These are phyloP conservation scores for Drosophila silvestris DNA, from an alignment of 2,888 invertebrate species.

Conservation along the genomic window DNA sequence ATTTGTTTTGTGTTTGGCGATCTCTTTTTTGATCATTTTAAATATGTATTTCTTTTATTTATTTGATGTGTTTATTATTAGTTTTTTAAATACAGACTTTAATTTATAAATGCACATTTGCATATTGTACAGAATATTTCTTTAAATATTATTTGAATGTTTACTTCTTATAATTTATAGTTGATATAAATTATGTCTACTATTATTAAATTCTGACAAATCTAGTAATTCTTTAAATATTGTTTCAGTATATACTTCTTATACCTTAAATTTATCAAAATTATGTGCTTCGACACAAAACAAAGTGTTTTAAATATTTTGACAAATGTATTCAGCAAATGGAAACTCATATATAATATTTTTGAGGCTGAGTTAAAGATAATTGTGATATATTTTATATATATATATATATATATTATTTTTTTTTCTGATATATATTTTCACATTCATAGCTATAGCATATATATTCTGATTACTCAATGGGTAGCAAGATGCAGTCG, in stretches of 20 bases:
- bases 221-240: neutral
- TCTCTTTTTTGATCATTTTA: neutral
- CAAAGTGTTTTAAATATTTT: slow-evolving; percentile 4
- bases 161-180: neutral
- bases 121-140: neutral
- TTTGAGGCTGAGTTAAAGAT: neutral
- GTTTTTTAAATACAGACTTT: too few species aligned
- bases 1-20: neutral
- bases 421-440: neutral
- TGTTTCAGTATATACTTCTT: neutral
- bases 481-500: slow-evolving; percentile 25
- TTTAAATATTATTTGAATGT: neutral
- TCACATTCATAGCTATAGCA: neutral
- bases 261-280: neutral
- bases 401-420: neutral
- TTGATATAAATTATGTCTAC: neutral
- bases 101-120: neutral
- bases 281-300: neutral
- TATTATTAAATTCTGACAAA: neutral
- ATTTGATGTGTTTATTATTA: neutral
- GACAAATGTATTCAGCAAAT: neutral
- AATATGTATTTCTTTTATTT: too few species aligned
- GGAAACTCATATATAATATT: slow-evolving; percentile 3
- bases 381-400: neutral
- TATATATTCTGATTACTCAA: slow-evolving; percentile 43